Evolutionary conservation across 1,140 invertebrate genomes (phyloP).

Genomic region (Papilio polytes): DNA sequence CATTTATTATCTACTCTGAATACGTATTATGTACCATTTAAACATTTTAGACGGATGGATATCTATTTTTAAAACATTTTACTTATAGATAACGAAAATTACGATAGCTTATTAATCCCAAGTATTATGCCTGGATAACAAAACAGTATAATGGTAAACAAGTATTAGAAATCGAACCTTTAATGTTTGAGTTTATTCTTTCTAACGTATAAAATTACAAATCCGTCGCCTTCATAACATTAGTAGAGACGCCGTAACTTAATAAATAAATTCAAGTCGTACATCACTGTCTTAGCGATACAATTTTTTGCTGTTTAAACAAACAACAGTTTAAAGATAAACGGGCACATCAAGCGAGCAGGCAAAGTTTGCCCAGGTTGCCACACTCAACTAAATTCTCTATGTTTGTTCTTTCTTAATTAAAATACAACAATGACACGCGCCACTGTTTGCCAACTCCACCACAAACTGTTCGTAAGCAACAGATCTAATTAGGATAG

Average conservation of each 20-base stretch:
- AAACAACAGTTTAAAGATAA: conserved; percentile 31
- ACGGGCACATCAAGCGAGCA: conserved; percentile 39
- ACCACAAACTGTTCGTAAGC: conserved; percentile 7
- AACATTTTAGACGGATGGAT: no score
- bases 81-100: no score
- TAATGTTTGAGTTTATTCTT: no score
- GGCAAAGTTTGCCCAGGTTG: conserved; percentile 43
- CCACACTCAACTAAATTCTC: conserved; percentile 50
- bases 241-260: not conserved
- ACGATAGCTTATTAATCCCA: no score
- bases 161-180: no score
- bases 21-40: not conserved
- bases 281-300: not conserved
- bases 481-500: conserved; percentile 22
- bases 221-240: no score
- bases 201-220: no score
- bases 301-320: not conserved
- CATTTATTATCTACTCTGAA: not conserved
- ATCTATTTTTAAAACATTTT: no score
- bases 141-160: no score
- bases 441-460: conserved; percentile 44
- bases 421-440: conserved; percentile 62
- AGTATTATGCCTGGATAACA: no score
- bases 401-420: conserved; percentile 60
- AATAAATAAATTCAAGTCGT: not conserved